Percentiles rank a stretch among this genome's conserved stretches.
Evolutionary conservation across 2,888 invertebrate species (phyloP).

Genomic region (Coelinius sp.): DNA sequence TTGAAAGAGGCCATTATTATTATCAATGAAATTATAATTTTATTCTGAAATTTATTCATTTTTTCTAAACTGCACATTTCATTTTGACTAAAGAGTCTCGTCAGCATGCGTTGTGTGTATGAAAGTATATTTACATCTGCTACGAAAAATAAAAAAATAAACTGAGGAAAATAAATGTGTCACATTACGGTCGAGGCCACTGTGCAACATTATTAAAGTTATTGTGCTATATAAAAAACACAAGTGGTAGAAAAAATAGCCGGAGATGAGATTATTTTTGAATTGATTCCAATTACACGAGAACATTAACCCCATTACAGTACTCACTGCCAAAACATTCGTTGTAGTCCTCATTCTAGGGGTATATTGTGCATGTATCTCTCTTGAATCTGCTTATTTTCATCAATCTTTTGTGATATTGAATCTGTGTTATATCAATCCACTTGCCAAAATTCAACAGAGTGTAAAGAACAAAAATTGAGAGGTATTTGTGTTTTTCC

Average conservation of each 20-base stretch:
- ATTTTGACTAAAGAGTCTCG: background rate
- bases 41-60: background rate
- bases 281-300: background rate
- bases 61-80: background rate
- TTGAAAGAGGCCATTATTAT: conserved; percentile 15
- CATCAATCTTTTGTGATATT: background rate
- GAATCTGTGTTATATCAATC: background rate
- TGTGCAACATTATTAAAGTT: background rate
- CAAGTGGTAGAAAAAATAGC: background rate
- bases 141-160: background rate
- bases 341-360: background rate
- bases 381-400: background rate
- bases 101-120: conserved; percentile 8
- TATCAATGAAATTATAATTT: background rate
- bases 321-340: conserved; percentile 12
- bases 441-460: background rate
- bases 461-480: background rate
- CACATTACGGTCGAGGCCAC: background rate
- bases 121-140: conserved; percentile 10
- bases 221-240: conserved; percentile 1
- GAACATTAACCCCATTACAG: conserved; percentile 15
- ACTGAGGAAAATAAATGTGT: background rate
- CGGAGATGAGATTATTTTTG: conserved; percentile 1
- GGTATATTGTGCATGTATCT: no score
- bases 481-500: background rate